Conservation (phyloP, 2,113 vertebrate genomes). For the Apus apus region DNA sequence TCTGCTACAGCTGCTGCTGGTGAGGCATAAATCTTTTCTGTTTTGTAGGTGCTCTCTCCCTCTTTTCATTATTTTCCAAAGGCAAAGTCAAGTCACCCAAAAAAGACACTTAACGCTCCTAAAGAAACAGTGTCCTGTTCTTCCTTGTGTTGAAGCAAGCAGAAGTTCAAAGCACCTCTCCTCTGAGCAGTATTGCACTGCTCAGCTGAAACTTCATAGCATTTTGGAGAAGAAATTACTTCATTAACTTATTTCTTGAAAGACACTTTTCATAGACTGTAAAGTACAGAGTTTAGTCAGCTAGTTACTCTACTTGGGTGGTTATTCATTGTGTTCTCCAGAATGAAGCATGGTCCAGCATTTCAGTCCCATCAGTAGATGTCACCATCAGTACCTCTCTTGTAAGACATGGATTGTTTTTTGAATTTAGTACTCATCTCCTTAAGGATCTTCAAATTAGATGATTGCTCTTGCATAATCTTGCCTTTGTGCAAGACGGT, state of each 20-base stretch:
- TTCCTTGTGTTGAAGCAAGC: background rate
- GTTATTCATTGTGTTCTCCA: background rate
- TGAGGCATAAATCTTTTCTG: background rate
- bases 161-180: background rate
- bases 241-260: constrained; percentile 53
- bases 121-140: background rate
- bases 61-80: background rate
- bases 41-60: background rate
- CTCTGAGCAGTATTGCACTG: background rate
- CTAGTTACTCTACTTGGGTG: background rate
- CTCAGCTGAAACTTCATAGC: constrained; percentile 37
- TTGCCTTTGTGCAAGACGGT: background rate
- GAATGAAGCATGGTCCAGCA: background rate
- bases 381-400: background rate
- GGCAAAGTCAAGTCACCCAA: background rate
- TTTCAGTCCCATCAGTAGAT: background rate
- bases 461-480: background rate
- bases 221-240: constrained; percentile 10
- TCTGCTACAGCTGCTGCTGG: background rate
- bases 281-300: constrained; percentile 39
- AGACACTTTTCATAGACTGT: constrained; percentile 49
- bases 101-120: background rate
- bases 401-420: background rate
- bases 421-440: background rate
- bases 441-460: background rate